These are phyloP conservation scores for Sternarchorhynchus goeldii DNA, from an alignment of 2,797 vertebrate species.

Conservation along the genomic window DNA sequence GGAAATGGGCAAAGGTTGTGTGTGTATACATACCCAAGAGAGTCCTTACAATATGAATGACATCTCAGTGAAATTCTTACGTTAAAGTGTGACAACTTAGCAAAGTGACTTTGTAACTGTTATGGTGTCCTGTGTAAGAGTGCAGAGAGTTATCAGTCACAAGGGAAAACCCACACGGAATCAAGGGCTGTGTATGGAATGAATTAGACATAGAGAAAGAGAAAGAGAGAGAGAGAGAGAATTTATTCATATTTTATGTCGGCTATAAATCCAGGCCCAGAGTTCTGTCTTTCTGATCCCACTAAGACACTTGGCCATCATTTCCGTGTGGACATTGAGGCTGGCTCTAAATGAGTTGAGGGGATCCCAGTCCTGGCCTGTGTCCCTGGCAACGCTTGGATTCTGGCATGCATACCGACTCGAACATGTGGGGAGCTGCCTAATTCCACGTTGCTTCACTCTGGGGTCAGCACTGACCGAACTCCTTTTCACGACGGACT, in stretches of 20 bases:
- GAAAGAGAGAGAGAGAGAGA: constrained; percentile 26
- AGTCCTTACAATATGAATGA: constrained; percentile 27
- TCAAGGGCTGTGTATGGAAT: constrained; percentile 42
- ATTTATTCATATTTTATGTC: constrained; percentile 41
- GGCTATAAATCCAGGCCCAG: constrained; percentile 49
- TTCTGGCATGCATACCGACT: constrained; percentile 37
- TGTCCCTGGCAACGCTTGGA: constrained; percentile 42
- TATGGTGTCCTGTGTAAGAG: constrained; percentile 39
- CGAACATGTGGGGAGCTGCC: constrained; percentile 51
- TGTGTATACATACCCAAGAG: neutral
- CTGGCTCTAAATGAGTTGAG: constrained; percentile 57
- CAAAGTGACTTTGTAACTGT: constrained; percentile 42
- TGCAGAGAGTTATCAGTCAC: constrained; percentile 39
- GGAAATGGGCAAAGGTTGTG: neutral
- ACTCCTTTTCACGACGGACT: constrained; percentile 33
- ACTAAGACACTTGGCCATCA: constrained; percentile 50
- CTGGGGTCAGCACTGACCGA: constrained; percentile 52
- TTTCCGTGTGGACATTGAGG: constrained; percentile 51
- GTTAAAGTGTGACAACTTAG: constrained; percentile 36
- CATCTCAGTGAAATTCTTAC: constrained; percentile 41
- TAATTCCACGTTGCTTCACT: constrained; percentile 49
- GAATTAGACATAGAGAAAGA: constrained; percentile 42
- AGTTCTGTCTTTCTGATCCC: constrained; percentile 30
- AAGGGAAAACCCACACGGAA: constrained; percentile 36
- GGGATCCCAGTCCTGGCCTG: constrained; percentile 46